Evolutionary conservation across 2,113 vertebrate genomes (phyloP).

Genomic region (Sorex araneus): DNA sequence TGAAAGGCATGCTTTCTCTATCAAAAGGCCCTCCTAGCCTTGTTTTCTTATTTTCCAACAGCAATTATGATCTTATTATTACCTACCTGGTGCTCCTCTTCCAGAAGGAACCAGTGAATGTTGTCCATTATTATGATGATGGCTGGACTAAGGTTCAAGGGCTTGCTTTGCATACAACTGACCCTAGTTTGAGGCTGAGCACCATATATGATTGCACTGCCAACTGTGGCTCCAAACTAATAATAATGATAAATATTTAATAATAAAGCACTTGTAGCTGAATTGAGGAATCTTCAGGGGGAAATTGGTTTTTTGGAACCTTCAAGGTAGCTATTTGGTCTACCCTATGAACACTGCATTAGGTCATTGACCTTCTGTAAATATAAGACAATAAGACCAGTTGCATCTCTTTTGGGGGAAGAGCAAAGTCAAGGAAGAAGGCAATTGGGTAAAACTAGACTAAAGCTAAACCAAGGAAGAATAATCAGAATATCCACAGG

Average conservation of each 20-base stretch:
- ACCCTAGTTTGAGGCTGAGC: too few relatives aligned
- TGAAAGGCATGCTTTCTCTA: background rate
- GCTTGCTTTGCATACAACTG: too few relatives aligned
- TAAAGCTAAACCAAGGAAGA: background rate
- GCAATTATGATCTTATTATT: background rate
- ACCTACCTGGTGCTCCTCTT: background rate
- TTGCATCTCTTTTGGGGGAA: background rate
- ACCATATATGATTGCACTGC: too few relatives aligned
- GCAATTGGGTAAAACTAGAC: background rate
- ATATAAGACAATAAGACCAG: background rate
- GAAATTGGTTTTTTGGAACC: too few relatives aligned
- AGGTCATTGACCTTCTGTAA: background rate
- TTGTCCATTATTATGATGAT: background rate
- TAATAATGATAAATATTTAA: too few relatives aligned
- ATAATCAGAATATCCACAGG: fast-evolving
- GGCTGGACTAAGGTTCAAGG: background rate
- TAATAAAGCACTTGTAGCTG: background rate
- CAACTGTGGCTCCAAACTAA: too few relatives aligned
- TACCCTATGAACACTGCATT: background rate
- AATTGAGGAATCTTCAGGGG: background rate
- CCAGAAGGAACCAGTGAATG: background rate
- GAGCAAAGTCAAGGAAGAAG: background rate
- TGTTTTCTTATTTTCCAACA: conserved; percentile 5
- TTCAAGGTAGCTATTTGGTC: background rate
- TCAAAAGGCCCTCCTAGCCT: background rate